phyloP scores from a whole-genome alignment of 2,888 invertebrate genomes.

The Cheilosia soror region DNA sequence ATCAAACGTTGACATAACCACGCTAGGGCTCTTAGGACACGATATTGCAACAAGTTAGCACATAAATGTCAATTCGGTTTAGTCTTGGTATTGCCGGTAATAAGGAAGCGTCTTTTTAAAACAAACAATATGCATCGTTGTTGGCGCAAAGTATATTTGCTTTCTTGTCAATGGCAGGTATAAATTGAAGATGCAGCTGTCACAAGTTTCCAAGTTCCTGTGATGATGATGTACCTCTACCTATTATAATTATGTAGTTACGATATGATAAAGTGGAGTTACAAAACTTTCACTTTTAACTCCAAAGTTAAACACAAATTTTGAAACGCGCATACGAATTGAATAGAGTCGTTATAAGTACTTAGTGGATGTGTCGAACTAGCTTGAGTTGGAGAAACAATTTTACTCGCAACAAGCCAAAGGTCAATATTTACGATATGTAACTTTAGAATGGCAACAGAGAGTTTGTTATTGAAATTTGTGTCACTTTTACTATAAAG shows the following conservation, averaged over 20 bases:
- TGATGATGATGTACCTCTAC: too few relatives aligned
- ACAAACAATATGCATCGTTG: neutral
- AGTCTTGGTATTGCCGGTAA: neutral
- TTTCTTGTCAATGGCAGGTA: neutral
- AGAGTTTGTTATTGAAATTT: conserved; percentile 16
- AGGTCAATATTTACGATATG: conserved; percentile 62
- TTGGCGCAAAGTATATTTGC: neutral
- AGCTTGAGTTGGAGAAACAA: conserved; percentile 33
- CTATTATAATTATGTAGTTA: neutral
- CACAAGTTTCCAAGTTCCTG: neutral
- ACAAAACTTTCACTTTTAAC: conserved; percentile 58
- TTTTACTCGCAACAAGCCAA: conserved; percentile 54
- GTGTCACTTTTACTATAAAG: neutral
- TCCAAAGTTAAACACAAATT: conserved; percentile 53
- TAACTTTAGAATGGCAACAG: conserved; percentile 38
- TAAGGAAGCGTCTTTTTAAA: neutral
- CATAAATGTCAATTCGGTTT: too few relatives aligned
- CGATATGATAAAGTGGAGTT: conserved; percentile 39
- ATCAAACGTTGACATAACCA: too few relatives aligned
- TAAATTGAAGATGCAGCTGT: neutral
- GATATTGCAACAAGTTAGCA: too few relatives aligned
- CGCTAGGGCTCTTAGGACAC: too few relatives aligned
- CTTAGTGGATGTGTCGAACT: conserved; percentile 14
- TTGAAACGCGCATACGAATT: conserved; percentile 4
- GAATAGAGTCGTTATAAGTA: neutral